These are phyloP conservation scores for Eonycteris spelaea DNA, from an alignment of 2,113 vertebrate genomes.

Conservation along the genomic window DNA sequence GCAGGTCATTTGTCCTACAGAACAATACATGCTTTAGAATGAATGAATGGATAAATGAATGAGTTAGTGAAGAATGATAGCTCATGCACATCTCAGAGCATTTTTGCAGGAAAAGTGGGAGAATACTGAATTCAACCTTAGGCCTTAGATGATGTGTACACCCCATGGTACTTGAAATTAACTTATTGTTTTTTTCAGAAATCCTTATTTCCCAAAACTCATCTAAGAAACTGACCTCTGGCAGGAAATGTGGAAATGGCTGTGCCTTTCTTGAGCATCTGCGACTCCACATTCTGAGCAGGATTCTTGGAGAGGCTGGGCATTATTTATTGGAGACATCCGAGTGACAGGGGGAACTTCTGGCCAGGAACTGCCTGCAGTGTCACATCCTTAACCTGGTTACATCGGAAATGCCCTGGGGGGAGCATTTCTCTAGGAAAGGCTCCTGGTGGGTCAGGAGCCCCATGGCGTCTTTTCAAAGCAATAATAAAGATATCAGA, in stretches of 20 bases:
- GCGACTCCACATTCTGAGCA: neutral
- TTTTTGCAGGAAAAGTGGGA: neutral
- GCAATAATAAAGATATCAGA: conserved; percentile 88
- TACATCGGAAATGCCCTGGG: conserved; percentile 77
- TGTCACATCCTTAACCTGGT: conserved; percentile 77
- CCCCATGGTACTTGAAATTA: neutral
- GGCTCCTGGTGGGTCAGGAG: conserved; percentile 55
- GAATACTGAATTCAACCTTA: neutral
- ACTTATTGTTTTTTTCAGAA: neutral
- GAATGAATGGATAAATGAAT: neutral
- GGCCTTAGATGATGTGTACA: neutral
- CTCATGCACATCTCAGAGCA: rapidly evolving
- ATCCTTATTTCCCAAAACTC: neutral
- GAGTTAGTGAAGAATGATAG: neutral
- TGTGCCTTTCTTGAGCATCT: neutral
- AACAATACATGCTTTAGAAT: neutral
- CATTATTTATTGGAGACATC: conserved; percentile 70
- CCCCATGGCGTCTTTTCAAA: conserved; percentile 77
- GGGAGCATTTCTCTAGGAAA: conserved; percentile 66
- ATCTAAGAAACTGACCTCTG: neutral
- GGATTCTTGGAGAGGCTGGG: neutral
- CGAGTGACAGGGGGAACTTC: conserved; percentile 63
- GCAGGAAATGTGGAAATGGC: neutral
- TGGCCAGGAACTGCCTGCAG: conserved; percentile 70
- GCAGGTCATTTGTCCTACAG: neutral